These are phyloP conservation scores for Myzus persicae DNA, from an alignment of 1,140 invertebrate genomes.

Conservation along the genomic window DNA sequence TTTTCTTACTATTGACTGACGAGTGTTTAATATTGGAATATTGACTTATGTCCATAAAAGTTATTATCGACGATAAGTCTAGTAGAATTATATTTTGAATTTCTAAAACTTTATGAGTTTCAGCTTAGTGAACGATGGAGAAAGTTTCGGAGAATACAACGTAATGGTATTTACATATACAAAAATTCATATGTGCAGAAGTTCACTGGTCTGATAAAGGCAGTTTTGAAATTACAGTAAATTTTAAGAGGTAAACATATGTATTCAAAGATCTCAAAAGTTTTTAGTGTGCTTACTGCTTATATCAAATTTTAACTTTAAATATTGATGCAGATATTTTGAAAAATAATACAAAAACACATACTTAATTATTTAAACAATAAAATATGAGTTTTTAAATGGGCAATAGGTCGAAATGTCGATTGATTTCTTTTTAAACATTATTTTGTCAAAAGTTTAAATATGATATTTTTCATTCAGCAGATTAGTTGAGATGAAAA, in stretches of 20 bases:
- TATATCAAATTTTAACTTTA: background rate
- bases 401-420: background rate
- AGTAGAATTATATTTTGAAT: slow-evolving; percentile 15
- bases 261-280: background rate
- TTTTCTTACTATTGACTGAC: slow-evolving; percentile 11
- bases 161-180: slow-evolving; percentile 22
- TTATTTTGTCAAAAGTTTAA: background rate
- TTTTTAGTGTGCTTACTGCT: background rate
- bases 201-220: background rate
- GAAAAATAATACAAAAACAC: background rate
- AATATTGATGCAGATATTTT: background rate
- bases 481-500: background rate
- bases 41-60: slow-evolving; percentile 26
- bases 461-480: background rate
- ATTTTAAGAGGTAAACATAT: slow-evolving; percentile 35
- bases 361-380: no score
- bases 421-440: background rate
- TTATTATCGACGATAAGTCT: background rate
- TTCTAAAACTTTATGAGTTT: slow-evolving; percentile 1
- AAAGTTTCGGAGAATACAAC: slow-evolving; percentile 28
- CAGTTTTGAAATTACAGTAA: background rate
- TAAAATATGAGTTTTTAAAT: no score
- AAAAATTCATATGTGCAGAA: background rate
- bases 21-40: background rate
- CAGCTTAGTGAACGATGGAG: background rate